Base-by-base conservation (phyloP, 2,888 invertebrate genomes). In the Lasioglossum figueresi region DNA sequence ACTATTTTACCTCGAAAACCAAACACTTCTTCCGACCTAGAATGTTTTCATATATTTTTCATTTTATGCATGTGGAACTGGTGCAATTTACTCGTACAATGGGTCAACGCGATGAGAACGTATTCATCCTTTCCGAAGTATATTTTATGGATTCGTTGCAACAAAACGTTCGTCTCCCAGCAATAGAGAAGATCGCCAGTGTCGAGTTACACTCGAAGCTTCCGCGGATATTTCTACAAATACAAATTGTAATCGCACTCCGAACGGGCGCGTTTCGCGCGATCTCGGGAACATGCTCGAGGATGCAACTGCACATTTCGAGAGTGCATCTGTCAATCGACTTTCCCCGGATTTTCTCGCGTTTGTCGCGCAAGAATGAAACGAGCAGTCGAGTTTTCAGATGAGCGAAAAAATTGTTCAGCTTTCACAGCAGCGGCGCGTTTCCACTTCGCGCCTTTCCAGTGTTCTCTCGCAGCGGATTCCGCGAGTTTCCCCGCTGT, bases 351-450 rank as follows among this genome's bases (percentile, higher is more conserved):
- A 40, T 76, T 37, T 79, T 43, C 78, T 27, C 37, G 76, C 48
- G 76, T 37, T 43, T 75, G 27, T n/a, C 43, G 72, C 59, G 73
- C 34, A 56, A 78, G 76, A 84, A 82, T 82, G 83, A 78, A 88
- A 88, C 81, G 79, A 76, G 82, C 59, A 70, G 56, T 12, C 74
- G 66, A 52, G 76, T 27, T 59, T 70, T 56, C 76, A 37, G 66
- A 37, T 68, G n/a, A 0, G 48, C 23, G 40, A 48, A 71, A 63
- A 79, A 77, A 76, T 80, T 74, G 59, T 66, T 43, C 66, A 19
- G 34, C 56, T 78, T 31, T 77, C 34, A 52, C 56, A 56, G 27
- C 73, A 45, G 40, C 73, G 37, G 5, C 27, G 72, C 73, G 27
- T 66, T 80, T 78, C 82, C 76, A 45, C 63, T 37, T 63, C 59